Base-by-base conservation (phyloP, 2,113 vertebrate species). In the Proterorhinus semilunaris region DNA sequence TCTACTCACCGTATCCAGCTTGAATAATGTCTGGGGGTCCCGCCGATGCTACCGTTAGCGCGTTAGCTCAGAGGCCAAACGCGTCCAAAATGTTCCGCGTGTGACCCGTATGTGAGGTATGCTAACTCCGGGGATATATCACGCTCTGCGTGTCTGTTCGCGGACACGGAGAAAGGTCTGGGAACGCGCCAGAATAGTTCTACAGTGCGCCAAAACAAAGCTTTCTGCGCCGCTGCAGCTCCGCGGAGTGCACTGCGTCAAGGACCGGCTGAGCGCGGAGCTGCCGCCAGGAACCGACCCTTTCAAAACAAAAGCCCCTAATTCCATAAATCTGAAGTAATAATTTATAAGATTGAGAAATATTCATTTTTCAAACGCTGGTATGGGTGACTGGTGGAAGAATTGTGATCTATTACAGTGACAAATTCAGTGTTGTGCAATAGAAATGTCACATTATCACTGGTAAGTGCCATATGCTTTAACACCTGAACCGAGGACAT, bases 1-100 rank as follows among this genome's bases (percentile, higher is more conserved):
- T 43, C 55, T 27, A 84, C 83, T 85, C 17, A 88, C 87, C 85
- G 80, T 44, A 68, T 81, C 52, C 74, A 65, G 74, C 76, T 71
- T 70, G 54, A 52, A 55, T 36, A 47, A 61, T 62, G 67, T 65
- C 58, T 54, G 27, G 44, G 21, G 55, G 13, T 62, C 66, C 58
- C 46, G 8, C 62, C 59, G 27, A n/a, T 43, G 80, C 80, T 84
- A 78, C 71, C 27, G 85, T 65, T 87, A 86, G 79, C 85, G 71
- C 57, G 78, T 70, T 82, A 88, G 70, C 83, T 59, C 57, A 36
- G 27, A 36, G 47, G 71, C 76, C 61, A 66, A 72, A 61, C 53
- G 46, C 17, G n/a, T 62, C 53, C 21, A 53, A 47, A 27, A 36
- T 43, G 67, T 45, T 0, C 47, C 5, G 27, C 2, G 10, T 13